Conservation (phyloP, 2,113 vertebrate species). For the Elgaria multicarinata region DNA sequence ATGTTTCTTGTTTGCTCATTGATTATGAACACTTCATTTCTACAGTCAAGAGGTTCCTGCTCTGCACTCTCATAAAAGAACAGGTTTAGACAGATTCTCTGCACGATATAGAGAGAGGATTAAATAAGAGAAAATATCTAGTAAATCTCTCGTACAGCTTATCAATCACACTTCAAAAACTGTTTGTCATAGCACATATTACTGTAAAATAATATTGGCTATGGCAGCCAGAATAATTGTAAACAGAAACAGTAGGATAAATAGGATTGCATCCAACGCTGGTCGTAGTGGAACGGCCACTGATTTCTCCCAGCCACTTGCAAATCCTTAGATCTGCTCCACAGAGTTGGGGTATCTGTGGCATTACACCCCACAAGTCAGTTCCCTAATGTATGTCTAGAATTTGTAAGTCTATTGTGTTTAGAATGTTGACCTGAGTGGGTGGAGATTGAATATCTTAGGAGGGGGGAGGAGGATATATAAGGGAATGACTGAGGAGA, state of each 20-base stretch:
- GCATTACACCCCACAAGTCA: no score
- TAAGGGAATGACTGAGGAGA: no score
- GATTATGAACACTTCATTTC: constrained; percentile 11
- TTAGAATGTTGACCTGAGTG: no score
- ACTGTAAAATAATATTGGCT: background rate
- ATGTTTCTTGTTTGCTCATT: constrained; percentile 7
- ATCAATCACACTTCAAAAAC: background rate
- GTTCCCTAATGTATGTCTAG: no score
- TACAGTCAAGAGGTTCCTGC: background rate
- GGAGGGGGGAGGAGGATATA: no score
- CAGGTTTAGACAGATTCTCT: background rate
- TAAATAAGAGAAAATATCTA: background rate
- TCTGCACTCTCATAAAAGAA: background rate
- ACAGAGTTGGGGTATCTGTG: no score
- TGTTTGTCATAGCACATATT: background rate
- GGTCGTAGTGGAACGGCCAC: no score
- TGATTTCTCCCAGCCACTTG: no score
- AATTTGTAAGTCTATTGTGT: no score
- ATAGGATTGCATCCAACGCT: background rate
- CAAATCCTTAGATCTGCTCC: no score
- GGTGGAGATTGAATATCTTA: no score
- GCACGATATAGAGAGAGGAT: background rate
- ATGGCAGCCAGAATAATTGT: background rate
- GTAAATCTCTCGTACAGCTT: constrained; percentile 7
- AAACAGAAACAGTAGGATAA: background rate